These are phyloP conservation scores for Pluvianellus socialis DNA, from an alignment of 2,113 vertebrate species.

Conservation along the genomic window DNA sequence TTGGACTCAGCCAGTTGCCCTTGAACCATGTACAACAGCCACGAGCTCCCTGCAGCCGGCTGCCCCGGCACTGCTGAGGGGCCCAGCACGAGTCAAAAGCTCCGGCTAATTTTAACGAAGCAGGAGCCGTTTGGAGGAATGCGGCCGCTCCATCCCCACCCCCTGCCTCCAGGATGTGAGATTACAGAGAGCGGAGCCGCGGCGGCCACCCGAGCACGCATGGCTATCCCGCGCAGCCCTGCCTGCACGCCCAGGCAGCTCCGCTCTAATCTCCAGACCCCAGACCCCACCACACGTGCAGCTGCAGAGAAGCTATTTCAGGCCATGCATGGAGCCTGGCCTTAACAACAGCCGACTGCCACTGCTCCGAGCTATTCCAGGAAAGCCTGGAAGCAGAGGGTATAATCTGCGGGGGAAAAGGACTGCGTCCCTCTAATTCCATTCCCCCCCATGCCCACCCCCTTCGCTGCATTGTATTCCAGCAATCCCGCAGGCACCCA, in stretches of 20 bases:
- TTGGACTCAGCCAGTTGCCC: background rate
- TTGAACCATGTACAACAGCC: background rate
- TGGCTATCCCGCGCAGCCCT: background rate
- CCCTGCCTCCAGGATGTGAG: background rate
- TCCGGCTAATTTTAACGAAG: constrained; percentile 10
- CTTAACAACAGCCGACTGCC: background rate
- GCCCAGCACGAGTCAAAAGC: rapidly evolving
- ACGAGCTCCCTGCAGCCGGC: background rate
- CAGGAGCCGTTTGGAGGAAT: background rate
- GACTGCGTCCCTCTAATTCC: background rate
- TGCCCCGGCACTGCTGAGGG: background rate
- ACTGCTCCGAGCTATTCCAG: constrained; percentile 37
- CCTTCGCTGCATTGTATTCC: background rate
- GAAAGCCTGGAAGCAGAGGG: constrained; percentile 6
- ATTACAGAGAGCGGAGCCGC: background rate
- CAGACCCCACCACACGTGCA: background rate
- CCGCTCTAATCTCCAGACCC: background rate
- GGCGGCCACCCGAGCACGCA: rapidly evolving
- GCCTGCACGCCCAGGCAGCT: background rate
- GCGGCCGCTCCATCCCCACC: background rate
- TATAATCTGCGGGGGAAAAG: background rate
- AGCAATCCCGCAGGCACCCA: background rate
- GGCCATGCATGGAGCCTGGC: background rate
- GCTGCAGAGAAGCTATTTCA: constrained; percentile 29
- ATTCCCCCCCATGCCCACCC: background rate